Evolutionary conservation across 2,888 invertebrate species (phyloP).

Genomic region (Mycogona germanica): DNA sequence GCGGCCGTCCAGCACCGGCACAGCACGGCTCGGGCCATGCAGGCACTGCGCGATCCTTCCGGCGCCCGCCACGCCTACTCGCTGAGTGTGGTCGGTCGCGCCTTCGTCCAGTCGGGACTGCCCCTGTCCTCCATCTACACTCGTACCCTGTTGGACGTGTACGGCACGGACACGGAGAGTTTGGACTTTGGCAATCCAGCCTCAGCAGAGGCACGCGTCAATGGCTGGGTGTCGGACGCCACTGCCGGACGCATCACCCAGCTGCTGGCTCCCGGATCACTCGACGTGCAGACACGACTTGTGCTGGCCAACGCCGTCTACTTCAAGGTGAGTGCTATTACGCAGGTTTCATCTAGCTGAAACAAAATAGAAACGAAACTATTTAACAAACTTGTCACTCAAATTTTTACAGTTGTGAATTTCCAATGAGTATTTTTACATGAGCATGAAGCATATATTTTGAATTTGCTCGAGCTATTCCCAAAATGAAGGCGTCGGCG

Average conservation of each 20-base stretch:
- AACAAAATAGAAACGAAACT: too few relatives aligned
- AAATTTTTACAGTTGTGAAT: too few relatives aligned
- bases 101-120: slow-evolving; percentile 46
- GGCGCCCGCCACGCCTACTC: not conserved
- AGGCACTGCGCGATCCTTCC: not conserved
- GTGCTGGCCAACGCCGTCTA: slow-evolving; percentile 39
- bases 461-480: too few relatives aligned
- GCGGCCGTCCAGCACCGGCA: not conserved
- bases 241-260: slow-evolving; percentile 73
- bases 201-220: slow-evolving; percentile 45
- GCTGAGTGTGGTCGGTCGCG: slow-evolving; percentile 44
- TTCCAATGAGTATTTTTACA: too few relatives aligned
- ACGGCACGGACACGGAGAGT: slow-evolving; percentile 48
- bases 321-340: slow-evolving; percentile 40
- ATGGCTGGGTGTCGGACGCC: slow-evolving; percentile 63
- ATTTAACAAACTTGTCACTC: too few relatives aligned
- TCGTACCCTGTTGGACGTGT: slow-evolving; percentile 42
- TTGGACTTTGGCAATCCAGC: slow-evolving; percentile 46
- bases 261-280: slow-evolving; percentile 45
- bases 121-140: not conserved
- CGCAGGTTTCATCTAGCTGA: too few relatives aligned
- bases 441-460: too few relatives aligned
- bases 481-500: too few relatives aligned
- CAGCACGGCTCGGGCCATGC: not conserved
- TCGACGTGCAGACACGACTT: slow-evolving; percentile 27